Evolutionary conservation across 92 coral and sea anemone genomes (phyloP).

Genomic region (Scolanthus callimorphus): DNA sequence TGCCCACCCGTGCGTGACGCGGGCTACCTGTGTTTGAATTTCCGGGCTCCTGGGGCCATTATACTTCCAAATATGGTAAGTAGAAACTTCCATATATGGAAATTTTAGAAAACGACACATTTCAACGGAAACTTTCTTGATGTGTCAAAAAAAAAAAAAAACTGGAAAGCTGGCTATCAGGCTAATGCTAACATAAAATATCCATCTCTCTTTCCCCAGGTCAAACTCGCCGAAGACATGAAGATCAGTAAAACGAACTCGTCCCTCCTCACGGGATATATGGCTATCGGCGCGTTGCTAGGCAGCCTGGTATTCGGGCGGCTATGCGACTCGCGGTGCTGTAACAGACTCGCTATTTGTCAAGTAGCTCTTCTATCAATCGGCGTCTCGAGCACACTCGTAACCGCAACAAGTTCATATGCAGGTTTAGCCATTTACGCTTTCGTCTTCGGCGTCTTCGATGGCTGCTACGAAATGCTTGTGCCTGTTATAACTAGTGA

Average conservation of each 20-base stretch:
- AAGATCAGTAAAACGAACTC: constrained; percentile 34
- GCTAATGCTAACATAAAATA: background rate
- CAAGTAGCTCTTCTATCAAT: constrained; percentile 46
- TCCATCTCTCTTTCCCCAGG: constrained; percentile 38
- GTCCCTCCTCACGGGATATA: constrained; percentile 44
- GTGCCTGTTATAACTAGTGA: constrained; percentile 73
- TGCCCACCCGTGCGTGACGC: too few species aligned
- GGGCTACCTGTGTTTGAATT: too few species aligned
- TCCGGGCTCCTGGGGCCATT: too few species aligned
- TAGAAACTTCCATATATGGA: too few species aligned
- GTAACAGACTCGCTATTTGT: constrained; percentile 42
- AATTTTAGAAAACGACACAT: too few species aligned
- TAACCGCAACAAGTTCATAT: constrained; percentile 52
- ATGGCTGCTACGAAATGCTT: constrained; percentile 70
- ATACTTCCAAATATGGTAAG: background rate
- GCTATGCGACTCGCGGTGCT: constrained; percentile 37
- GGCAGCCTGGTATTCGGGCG: constrained; percentile 55
- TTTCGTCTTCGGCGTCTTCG: constrained; percentile 55
- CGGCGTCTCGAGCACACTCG: constrained; percentile 48
- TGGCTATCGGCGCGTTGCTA: constrained; percentile 36
- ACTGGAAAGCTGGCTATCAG: too few species aligned
- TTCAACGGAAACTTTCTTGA: too few species aligned
- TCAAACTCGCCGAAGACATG: constrained; percentile 66
- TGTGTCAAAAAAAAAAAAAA: too few species aligned
- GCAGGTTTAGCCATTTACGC: constrained; percentile 50